Evolutionary conservation across 2,113 vertebrate genomes (phyloP).

Genomic region (Macquaria ambigua): DNA sequence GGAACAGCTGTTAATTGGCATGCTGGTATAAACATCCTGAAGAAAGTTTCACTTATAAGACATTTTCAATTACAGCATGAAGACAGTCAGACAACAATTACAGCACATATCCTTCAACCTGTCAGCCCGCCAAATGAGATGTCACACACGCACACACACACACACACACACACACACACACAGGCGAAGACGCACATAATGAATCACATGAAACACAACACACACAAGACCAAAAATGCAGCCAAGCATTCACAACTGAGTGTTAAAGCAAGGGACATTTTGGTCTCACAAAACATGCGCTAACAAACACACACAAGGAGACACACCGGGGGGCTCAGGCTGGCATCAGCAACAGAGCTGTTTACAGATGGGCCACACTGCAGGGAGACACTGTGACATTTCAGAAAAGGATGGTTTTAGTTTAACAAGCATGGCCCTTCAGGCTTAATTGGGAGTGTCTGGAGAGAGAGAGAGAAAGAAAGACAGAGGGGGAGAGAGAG

Average conservation of each 20-base stretch:
- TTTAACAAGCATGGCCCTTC: constrained; percentile 76
- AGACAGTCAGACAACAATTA: constrained; percentile 74
- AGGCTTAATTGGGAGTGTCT: constrained; percentile 77
- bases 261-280: constrained; percentile 51
- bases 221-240: constrained; percentile 12
- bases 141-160: constrained; percentile 48
- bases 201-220: constrained; percentile 31
- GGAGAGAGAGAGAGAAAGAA: constrained; percentile 22
- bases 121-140: constrained; percentile 75
- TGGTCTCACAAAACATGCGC: constrained; percentile 47
- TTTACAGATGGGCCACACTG: constrained; percentile 72
- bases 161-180: constrained; percentile 4
- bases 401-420: constrained; percentile 78
- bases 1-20: constrained; percentile 55
- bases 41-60: constrained; percentile 63
- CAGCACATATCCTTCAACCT: constrained; percentile 74
- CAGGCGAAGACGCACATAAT: constrained; percentile 36
- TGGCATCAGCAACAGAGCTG: constrained; percentile 68
- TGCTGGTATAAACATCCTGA: constrained; percentile 49
- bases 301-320: constrained; percentile 57
- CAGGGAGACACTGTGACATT: constrained; percentile 80
- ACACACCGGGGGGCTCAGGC: constrained; percentile 50
- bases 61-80: constrained; percentile 79
- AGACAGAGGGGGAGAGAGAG: no score
- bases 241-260: constrained; percentile 31